Conservation (phyloP, 2,888 invertebrate genomes). For the Criorhina ranunculi region DNA sequence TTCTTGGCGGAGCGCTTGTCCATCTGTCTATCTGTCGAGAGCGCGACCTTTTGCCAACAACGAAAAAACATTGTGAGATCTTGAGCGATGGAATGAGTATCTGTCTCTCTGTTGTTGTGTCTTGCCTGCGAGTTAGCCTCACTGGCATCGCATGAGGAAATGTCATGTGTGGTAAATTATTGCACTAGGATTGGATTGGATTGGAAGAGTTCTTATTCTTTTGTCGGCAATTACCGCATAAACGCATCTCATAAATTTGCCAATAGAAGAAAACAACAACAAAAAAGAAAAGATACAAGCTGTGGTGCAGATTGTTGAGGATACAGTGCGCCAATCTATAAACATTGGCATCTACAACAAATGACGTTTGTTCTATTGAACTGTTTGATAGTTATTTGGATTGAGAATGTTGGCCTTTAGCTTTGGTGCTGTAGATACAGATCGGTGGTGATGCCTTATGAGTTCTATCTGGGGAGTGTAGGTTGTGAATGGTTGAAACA, state of each 20-base stretch:
- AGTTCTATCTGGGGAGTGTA: too few relatives aligned
- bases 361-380: constrained; percentile 56
- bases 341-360: constrained; percentile 38
- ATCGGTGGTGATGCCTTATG: constrained; percentile 62
- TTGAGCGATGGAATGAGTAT: constrained; percentile 72
- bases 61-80: constrained; percentile 64
- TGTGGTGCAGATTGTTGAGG: constrained; percentile 35
- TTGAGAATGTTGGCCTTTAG: constrained; percentile 11
- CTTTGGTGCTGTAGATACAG: constrained; percentile 50
- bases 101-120: constrained; percentile 15
- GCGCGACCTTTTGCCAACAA: constrained; percentile 71
- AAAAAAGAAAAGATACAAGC: constrained; percentile 20
- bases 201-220: constrained; percentile 74
- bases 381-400: constrained; percentile 28
- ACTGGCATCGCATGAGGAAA: constrained; percentile 68
- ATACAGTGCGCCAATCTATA: constrained; percentile 40
- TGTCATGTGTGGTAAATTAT: constrained; percentile 75
- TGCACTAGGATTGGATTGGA: constrained; percentile 61
- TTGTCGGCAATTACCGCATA: constrained; percentile 76
- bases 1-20: constrained; percentile 53
- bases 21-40: constrained; percentile 76
- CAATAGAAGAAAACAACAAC: constrained; percentile 36
- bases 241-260: constrained; percentile 76
- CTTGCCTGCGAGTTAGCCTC: background rate
- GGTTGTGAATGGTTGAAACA: too few relatives aligned